phyloP scores from a whole-genome alignment of 1,140 invertebrate genomes.

The Bicyclus anynana region DNA sequence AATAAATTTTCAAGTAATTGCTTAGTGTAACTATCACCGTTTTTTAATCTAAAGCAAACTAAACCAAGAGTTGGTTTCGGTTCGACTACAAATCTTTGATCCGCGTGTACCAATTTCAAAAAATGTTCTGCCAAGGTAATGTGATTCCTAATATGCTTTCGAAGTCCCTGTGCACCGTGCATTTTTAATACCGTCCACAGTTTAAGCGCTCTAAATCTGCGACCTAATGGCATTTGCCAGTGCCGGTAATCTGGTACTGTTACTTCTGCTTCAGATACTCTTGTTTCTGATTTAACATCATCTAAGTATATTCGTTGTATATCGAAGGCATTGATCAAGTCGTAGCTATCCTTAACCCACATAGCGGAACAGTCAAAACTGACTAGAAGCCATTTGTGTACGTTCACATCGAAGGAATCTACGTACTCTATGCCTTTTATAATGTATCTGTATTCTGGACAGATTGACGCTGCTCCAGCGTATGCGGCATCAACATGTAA shows the following conservation, averaged over 20 bases:
- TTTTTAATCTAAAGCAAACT: conserved; percentile 92
- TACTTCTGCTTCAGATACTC: no score
- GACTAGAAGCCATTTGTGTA: conserved; percentile 94
- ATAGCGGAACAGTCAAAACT: conserved; percentile 95
- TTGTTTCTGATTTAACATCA: conserved; percentile 81
- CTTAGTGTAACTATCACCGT: conserved; percentile 87
- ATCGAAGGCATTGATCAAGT: conserved; percentile 91
- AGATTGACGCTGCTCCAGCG: conserved; percentile 91
- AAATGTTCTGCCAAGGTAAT: conserved; percentile 88
- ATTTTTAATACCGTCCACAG: conserved; percentile 95
- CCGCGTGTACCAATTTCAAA: conserved; percentile 82
- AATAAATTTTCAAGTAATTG: conserved; percentile 86
- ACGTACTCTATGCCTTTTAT: conserved; percentile 89
- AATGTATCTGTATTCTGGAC: conserved; percentile 91
- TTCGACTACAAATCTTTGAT: conserved; percentile 89
- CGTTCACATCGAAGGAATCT: conserved; percentile 94
- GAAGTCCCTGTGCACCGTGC: conserved; percentile 89
- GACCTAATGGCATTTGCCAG: conserved; percentile 95
- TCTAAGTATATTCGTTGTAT: conserved; percentile 94
- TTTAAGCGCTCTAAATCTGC: conserved; percentile 94
- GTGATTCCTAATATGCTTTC: conserved; percentile 87
- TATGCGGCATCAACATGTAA: conserved; percentile 94
- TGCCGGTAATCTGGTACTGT: conserved; percentile 93
- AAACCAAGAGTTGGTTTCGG: conserved; percentile 86
- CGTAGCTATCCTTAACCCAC: conserved; percentile 90